Evolutionary conservation across 2,888 invertebrate genomes (phyloP).

Genomic region (Lysandra bellargus): DNA sequence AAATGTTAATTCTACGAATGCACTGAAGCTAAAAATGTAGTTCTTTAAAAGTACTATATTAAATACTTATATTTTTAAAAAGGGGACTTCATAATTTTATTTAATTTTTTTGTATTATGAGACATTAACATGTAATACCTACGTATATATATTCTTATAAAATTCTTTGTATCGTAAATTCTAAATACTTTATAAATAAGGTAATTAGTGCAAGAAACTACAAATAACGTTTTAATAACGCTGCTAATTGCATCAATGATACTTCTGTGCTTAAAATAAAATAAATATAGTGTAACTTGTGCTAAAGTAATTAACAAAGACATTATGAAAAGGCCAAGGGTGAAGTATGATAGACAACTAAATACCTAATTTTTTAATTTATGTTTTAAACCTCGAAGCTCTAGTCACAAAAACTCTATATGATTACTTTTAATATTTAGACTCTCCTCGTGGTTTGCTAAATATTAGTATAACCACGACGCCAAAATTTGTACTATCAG

Average conservation of each 20-base stretch:
- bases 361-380: background rate
- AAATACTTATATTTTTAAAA: background rate
- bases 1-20: too few relatives aligned
- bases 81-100: background rate
- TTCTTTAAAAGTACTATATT: too few relatives aligned
- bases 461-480: too few relatives aligned
- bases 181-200: background rate
- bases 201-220: background rate
- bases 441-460: too few relatives aligned
- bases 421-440: too few relatives aligned
- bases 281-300: background rate
- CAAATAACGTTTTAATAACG: background rate
- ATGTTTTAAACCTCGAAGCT: background rate
- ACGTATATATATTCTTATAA: too few relatives aligned
- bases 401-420: too few relatives aligned
- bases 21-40: too few relatives aligned
- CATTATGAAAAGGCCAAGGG: background rate
- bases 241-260: background rate
- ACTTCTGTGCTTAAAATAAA: background rate
- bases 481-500: too few relatives aligned
- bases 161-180: too few relatives aligned
- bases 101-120: too few relatives aligned
- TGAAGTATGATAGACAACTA: background rate
- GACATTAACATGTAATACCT: too few relatives aligned
- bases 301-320: background rate